phyloP scores from a whole-genome alignment of 2,888 invertebrate genomes.

The Bombylius discolor region DNA sequence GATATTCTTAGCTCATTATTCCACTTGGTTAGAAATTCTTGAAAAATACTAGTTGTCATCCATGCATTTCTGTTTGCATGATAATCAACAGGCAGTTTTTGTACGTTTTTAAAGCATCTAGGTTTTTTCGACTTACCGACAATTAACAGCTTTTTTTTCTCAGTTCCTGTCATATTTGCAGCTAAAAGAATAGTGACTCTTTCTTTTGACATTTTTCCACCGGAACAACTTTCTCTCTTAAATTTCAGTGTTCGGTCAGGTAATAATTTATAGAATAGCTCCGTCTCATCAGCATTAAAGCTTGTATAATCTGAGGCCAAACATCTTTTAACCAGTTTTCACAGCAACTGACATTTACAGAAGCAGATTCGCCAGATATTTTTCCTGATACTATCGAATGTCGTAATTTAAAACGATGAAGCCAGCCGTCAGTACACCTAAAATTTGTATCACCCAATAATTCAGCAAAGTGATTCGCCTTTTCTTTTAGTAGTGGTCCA shows the following conservation, averaged over 20 bases:
- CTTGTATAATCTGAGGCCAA: neutral
- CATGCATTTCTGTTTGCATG: neutral
- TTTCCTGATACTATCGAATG: neutral
- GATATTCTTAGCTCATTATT: neutral
- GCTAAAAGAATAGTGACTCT: neutral
- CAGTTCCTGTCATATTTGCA: neutral
- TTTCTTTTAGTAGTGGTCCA: no score
- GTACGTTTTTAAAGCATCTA: neutral
- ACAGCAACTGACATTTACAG: neutral
- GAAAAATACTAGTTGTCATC: neutral
- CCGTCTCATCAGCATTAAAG: conserved; percentile 1
- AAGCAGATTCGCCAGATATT: neutral
- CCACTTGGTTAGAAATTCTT: neutral
- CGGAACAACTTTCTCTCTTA: neutral
- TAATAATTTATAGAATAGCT: neutral
- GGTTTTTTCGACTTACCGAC: conserved; percentile 1
- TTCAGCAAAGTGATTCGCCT: no score
- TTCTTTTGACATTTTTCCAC: neutral
- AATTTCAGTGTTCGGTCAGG: conserved; percentile 1
- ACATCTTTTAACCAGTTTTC: neutral
- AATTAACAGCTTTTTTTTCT: neutral
- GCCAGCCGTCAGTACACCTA: neutral
- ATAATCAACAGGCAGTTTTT: neutral
- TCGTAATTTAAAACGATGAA: neutral
- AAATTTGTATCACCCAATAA: no score